These are phyloP conservation scores for Borostomias antarcticus DNA, from an alignment of 2,797 vertebrate species.

Conservation along the genomic window DNA sequence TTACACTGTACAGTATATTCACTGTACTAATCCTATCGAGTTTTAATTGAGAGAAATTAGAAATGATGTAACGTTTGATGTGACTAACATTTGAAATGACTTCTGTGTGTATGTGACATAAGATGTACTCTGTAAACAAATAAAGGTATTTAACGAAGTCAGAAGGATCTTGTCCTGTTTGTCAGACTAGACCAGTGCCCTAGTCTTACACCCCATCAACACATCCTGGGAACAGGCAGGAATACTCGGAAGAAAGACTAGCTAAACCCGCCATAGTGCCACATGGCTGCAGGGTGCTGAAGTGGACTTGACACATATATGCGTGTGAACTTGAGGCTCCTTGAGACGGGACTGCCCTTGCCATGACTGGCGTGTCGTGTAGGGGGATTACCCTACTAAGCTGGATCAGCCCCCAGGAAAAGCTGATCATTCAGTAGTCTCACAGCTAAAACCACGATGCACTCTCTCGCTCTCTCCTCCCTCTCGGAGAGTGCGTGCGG, in stretches of 20 bases:
- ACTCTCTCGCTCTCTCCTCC: conserved; percentile 30
- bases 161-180: background rate
- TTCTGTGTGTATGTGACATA: conserved; percentile 55
- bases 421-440: conserved; percentile 78
- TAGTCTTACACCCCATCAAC: too few species aligned
- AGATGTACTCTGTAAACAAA: conserved; percentile 70
- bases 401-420: conserved; percentile 75
- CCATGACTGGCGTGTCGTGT: conserved; percentile 63
- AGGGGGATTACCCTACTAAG: conserved; percentile 76
- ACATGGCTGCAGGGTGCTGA: too few species aligned
- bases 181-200: background rate
- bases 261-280: too few species aligned
- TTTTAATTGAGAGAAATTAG: conserved; percentile 52
- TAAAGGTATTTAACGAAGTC: conserved; percentile 68
- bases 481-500: conserved; percentile 38
- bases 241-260: background rate
- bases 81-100: conserved; percentile 57
- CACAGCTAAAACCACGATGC: conserved; percentile 56
- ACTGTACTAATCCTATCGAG: conserved; percentile 35
- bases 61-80: conserved; percentile 43
- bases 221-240: too few species aligned
- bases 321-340: conserved; percentile 46
- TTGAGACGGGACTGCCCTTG: conserved; percentile 31
- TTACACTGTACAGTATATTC: conserved; percentile 33
- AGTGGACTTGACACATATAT: conserved; percentile 13